Base-by-base conservation (phyloP, 2,113 vertebrate species). In the Anolis sagrei region DNA sequence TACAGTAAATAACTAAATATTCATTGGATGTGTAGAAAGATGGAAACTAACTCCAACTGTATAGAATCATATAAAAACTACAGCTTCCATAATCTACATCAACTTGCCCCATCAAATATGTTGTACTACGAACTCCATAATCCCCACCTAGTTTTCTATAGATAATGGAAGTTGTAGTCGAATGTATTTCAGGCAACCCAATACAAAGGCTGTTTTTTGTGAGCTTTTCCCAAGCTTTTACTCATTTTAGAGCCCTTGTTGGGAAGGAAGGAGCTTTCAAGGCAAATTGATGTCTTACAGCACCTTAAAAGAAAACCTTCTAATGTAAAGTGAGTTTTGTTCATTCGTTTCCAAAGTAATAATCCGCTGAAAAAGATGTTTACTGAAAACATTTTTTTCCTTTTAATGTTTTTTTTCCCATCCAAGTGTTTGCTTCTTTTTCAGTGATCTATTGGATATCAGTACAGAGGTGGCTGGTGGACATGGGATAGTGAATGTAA, bases 401-500 rank as follows among this genome's bases (percentile, higher is more conserved):
- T 19, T 88, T 74, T 4, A 39, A 68, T 39, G 19, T 8, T 51
- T 51, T 29, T 90, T 84, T 76, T 79, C 23, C 23, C 73, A n/a
- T 82, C 80, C 82, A 54, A 27, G 19, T 32, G 83, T 73, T 73
- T 39, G 34, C 75, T 58, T 78, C 89, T 64, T 69, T 44, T 64
- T 80, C 79, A 7, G 44, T 79, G 86, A 54, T 13, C 10, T 54
- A 54, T 54, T 13, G 51, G 51, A 54, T 5, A 54, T 54, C 10
- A 54, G 51, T 54, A 14, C 51, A 54, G 51, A 13, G 10, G 51
- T 54, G 51, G 51, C 51, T 14, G 8, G 10, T 54, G 51, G 51
- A 9, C 10, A 7, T 54, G 51, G 10, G 51, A 54, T 8, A 54
- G 51, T 54, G 10, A 14, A 54, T 54, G 10, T 54, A 54, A 9